Base-by-base conservation (phyloP, 2,888 invertebrate genomes). In the Nemotelus nigrinus region DNA sequence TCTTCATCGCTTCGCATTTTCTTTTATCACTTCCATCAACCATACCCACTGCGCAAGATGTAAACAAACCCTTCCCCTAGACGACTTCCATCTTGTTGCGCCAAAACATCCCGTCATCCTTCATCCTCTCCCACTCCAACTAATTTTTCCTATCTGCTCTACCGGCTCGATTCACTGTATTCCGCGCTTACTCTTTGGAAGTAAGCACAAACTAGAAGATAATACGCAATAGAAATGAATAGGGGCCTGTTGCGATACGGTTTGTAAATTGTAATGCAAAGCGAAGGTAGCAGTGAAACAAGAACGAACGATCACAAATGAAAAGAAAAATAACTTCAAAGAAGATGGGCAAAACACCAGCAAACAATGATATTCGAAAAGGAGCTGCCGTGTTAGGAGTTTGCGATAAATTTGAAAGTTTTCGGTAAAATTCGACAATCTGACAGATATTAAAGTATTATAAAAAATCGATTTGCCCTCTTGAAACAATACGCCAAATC, bases 61-160 rank as follows among this genome's bases (percentile, higher is more conserved):
- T 71, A 71, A 71, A 71, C 71, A 71, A 71, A 55, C 55, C 55
- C 55, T 39, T 67, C 65, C 47, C 48, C 47, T 67, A 6, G 60
- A n/a, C 47, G 10, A 67, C 47, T 25, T 25, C 45, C 43, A n/a
- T 5, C 43, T 64, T 44, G 43, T 25, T 25, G 25, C 25, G 25
- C 25, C 25, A 25, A 25, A 25, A 25, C 25, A 25, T 25, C 25
- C 25, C 25, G 25, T 25, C 25, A 25, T 25, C 25, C 25, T 25
- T 25, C 1, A 25, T 25, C 25, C 25, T 25, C 25, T 25, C 25
- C 25, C 25, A 25, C 1, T 25, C 25, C 25, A 25, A 25, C 25
- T 25, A 25, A 25, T 25, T 25, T 25, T 25, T 25, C 25, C 25
- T 25, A 25, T 25, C 25, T 25, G 25, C 25, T 25, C 25, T 25